A percentile compares a stretch with the other conserved stretches of the same genome.
Evolutionary conservation across 2,888 invertebrate species (phyloP).

Genomic region (Chymomyza fuscimana): DNA sequence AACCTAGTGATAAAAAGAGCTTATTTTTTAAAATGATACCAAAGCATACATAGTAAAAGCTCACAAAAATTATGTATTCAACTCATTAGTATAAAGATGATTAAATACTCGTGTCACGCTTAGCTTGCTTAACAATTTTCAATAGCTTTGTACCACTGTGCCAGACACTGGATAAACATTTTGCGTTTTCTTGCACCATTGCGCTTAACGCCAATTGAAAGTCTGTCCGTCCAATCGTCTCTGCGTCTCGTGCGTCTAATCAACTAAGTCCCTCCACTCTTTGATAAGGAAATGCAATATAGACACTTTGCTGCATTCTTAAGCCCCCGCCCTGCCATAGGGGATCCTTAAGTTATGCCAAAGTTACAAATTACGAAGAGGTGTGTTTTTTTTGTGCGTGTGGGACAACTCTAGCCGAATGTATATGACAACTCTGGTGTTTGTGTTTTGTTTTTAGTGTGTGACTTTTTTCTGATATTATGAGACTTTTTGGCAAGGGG

Average conservation of each 20-base stretch:
- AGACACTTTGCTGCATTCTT: slow-evolving; percentile 29
- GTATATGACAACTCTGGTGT: background rate
- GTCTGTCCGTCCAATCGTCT: slow-evolving; percentile 22
- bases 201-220: slow-evolving; percentile 50
- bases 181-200: slow-evolving; percentile 63
- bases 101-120: no score
- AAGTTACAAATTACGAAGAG: slow-evolving; percentile 37
- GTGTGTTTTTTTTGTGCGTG: slow-evolving; percentile 37
- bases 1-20: no score
- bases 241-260: slow-evolving; percentile 51
- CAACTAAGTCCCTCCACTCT: slow-evolving; percentile 46
- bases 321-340: slow-evolving; percentile 11
- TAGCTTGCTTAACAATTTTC: background rate
- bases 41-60: no score
- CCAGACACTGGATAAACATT: slow-evolving; percentile 10
- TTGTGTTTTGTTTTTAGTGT: background rate
- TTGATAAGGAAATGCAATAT: slow-evolving; percentile 64
- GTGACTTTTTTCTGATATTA: slow-evolving; percentile 31
- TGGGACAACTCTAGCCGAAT: background rate
- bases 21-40: no score
- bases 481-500: slow-evolving; percentile 14
- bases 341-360: slow-evolving; percentile 4
- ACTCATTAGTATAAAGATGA: no score
- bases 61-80: no score
- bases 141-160: slow-evolving; percentile 37